A percentile compares a stretch with the other conserved stretches of the same genome.
Evolutionary conservation across 2,888 invertebrate species (phyloP).

Genomic region (Buathra laborator): DNA sequence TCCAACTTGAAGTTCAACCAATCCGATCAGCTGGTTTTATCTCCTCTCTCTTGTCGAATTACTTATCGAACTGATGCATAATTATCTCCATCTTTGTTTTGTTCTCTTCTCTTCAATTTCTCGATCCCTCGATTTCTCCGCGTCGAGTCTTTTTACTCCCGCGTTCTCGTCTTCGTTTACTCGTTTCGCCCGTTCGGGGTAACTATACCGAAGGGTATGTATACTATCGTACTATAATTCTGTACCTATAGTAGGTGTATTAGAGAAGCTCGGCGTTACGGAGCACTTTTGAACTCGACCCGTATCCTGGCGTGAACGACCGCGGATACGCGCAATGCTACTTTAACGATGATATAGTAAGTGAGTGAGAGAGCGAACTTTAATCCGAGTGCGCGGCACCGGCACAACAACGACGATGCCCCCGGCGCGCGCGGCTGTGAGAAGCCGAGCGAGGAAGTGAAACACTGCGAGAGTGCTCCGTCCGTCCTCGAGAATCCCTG

Average conservation of each 20-base stretch:
- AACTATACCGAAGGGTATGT: not conserved
- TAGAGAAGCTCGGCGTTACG: slow-evolving; percentile 5
- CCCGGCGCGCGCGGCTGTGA: not conserved
- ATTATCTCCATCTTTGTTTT: too few relatives aligned
- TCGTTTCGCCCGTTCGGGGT: not conserved
- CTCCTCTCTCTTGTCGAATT: too few relatives aligned
- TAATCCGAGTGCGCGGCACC: slow-evolving; percentile 4
- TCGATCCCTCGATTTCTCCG: too few relatives aligned
- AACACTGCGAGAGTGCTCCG: not conserved
- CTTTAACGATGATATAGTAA: slow-evolving; percentile 52
- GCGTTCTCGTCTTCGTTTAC: not conserved
- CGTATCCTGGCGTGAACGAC: slow-evolving; percentile 66
- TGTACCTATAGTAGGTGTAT: not conserved
- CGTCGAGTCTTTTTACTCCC: too few relatives aligned
- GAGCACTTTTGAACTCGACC: slow-evolving; percentile 37
- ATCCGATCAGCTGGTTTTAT: too few relatives aligned
- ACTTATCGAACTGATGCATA: too few relatives aligned
- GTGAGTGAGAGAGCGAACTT: slow-evolving; percentile 16
- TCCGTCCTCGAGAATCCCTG: slow-evolving; percentile 40
- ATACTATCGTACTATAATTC: not conserved
- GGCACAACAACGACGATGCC: not conserved
- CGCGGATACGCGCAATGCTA: slow-evolving; percentile 51
- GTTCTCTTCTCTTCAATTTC: too few relatives aligned
- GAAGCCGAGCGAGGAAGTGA: not conserved
- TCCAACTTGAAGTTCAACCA: too few relatives aligned